Conservation (phyloP, 2,113 vertebrate species). For the Carlito syrichta region DNA sequence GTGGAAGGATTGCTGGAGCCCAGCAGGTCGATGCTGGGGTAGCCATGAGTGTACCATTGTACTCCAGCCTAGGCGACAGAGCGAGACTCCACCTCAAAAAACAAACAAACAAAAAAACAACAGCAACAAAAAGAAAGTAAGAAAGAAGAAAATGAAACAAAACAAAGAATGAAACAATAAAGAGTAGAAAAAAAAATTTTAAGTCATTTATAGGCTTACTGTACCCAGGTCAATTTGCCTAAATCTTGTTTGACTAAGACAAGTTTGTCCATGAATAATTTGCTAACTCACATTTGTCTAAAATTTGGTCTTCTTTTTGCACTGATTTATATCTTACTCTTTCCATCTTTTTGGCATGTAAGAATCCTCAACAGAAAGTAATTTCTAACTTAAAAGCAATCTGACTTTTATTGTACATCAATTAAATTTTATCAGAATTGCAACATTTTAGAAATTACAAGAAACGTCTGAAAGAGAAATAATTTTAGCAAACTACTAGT, state of each 20-base stretch:
- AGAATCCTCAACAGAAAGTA: not conserved
- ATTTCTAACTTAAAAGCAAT: not conserved
- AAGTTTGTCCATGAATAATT: not conserved
- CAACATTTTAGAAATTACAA: not conserved
- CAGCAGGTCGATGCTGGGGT: too few relatives aligned
- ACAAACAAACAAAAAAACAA: too few relatives aligned
- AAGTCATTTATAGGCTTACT: not conserved
- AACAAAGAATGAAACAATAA: not conserved
- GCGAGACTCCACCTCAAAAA: too few relatives aligned
- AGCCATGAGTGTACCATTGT: too few relatives aligned
- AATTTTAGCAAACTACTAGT: not conserved
- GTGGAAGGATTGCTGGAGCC: too few relatives aligned
- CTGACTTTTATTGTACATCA: conserved; percentile 1
- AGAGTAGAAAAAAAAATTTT: not conserved
- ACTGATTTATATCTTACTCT: not conserved
- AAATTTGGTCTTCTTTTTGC: not conserved
- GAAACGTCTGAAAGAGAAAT: not conserved
- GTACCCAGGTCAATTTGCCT: not conserved
- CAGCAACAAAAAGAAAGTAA: too few relatives aligned
- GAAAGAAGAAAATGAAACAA: not conserved
- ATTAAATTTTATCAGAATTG: conserved; percentile 1
- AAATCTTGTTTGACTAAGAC: not conserved
- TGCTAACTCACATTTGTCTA: not conserved
- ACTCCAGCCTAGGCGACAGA: too few relatives aligned
- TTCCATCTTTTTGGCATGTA: not conserved